Evolutionary conservation across 2,113 vertebrate genomes (phyloP).

Genomic region (Neolamprologus cancellatus): DNA sequence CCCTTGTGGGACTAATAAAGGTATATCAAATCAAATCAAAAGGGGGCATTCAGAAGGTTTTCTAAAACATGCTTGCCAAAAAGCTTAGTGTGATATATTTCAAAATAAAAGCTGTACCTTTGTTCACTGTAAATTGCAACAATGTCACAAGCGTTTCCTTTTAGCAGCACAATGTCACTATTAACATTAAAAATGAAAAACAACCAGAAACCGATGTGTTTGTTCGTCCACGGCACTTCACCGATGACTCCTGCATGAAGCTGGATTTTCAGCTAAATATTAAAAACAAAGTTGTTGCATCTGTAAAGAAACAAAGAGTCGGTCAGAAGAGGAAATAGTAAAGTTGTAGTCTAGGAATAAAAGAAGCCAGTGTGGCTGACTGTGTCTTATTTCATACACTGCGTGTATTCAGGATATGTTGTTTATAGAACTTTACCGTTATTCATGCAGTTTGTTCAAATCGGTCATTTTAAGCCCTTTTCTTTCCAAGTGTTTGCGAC

Average conservation of each 20-base stretch:
- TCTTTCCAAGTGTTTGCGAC: neutral
- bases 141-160: neutral
- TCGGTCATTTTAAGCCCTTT: accelerated
- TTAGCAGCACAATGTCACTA: neutral
- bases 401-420: accelerated
- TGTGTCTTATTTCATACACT: neutral
- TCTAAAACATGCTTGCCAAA: neutral
- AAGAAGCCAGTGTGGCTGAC: neutral
- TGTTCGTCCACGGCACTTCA: neutral
- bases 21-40: too few relatives aligned
- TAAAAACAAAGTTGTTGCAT: neutral
- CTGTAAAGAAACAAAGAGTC: neutral
- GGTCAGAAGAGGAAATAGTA: accelerated
- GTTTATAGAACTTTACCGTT: neutral
- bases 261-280: neutral
- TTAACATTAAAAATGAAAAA: neutral
- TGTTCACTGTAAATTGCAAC: neutral
- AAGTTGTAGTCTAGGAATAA: neutral
- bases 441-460: neutral
- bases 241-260: neutral
- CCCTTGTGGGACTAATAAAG: too few relatives aligned
- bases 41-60: neutral
- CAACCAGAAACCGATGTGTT: neutral
- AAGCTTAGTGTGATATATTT: neutral
- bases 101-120: neutral